Evolutionary conservation across 2,113 vertebrate genomes (phyloP).

Genomic region (Leptosomus discolor): DNA sequence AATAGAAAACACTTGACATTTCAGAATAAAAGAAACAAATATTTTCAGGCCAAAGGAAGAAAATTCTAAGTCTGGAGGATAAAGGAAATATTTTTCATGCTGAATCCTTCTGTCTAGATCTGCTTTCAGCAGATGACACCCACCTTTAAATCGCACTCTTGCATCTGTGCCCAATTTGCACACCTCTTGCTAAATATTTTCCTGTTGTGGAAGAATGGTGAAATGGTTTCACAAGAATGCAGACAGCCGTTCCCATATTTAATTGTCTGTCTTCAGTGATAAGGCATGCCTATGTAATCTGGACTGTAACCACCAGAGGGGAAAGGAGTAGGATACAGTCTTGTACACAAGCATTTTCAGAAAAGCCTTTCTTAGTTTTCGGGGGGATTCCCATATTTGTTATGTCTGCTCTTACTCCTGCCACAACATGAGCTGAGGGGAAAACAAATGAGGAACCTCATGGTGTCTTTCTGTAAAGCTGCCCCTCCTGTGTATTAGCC

Average conservation of each 20-base stretch:
- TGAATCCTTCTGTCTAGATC: neutral
- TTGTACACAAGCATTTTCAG: neutral
- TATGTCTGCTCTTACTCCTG: neutral
- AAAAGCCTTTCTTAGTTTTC: neutral
- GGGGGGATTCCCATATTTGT: neutral
- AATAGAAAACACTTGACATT: neutral
- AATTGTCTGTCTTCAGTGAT: conserved; percentile 37
- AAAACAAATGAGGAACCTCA: neutral
- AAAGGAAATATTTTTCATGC: neutral
- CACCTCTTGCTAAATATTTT: conserved; percentile 66
- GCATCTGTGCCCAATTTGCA: neutral
- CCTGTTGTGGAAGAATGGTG: conserved; percentile 54
- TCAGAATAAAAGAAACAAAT: neutral
- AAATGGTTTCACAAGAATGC: conserved; percentile 62
- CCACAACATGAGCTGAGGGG: neutral
- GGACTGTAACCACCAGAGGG: neutral
- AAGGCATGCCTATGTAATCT: neutral
- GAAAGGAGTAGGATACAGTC: neutral
- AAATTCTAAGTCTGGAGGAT: neutral
- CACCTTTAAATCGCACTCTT: neutral
- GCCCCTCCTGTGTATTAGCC: neutral
- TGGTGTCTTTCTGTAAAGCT: neutral
- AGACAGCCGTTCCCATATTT: neutral
- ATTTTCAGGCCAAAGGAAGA: neutral
- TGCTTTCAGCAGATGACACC: neutral